These are phyloP conservation scores for Anableps anableps DNA, from an alignment of 2,797 vertebrate genomes.

Conservation along the genomic window DNA sequence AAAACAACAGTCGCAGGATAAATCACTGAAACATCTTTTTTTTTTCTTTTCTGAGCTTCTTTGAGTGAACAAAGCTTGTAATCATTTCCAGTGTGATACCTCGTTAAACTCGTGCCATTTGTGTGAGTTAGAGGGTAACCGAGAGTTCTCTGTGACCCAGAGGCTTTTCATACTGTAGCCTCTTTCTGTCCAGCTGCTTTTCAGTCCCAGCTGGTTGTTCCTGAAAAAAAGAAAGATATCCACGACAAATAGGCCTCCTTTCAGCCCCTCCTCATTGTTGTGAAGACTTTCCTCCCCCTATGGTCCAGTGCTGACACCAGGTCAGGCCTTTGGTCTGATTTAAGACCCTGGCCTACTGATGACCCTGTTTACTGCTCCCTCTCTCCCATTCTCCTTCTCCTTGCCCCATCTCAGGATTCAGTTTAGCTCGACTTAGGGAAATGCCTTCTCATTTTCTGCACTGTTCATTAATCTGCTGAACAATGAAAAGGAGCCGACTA, in stretches of 20 bases:
- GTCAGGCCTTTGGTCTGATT: constrained; percentile 76
- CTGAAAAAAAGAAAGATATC: constrained; percentile 29
- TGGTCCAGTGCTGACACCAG: constrained; percentile 67
- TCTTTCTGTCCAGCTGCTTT: constrained; percentile 71
- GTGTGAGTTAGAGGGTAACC: constrained; percentile 59
- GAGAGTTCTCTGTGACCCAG: constrained; percentile 57
- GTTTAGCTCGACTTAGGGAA: constrained; percentile 69
- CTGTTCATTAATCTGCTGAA: constrained; percentile 68
- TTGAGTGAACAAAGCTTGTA: constrained; percentile 55
- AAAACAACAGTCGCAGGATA: constrained; percentile 59
- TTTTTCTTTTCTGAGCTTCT: constrained; percentile 28
- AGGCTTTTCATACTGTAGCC: constrained; percentile 52
- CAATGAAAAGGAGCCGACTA: constrained; percentile 68
- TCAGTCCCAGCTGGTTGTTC: constrained; percentile 68
- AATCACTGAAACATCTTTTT: constrained; percentile 55
- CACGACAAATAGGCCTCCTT: constrained; percentile 62
- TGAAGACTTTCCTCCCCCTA: constrained; percentile 65
- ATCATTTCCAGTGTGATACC: constrained; percentile 54
- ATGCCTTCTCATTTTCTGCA: constrained; percentile 67
- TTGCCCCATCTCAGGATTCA: constrained; percentile 56
- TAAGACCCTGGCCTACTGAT: constrained; percentile 78
- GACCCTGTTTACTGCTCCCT: constrained; percentile 66
- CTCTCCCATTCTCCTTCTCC: constrained; percentile 38
- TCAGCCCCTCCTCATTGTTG: constrained; percentile 67
- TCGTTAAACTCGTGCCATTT: constrained; percentile 65